These are phyloP conservation scores for Erpornis zantholeuca DNA, from an alignment of 2,113 vertebrate genomes.

Conservation along the genomic window DNA sequence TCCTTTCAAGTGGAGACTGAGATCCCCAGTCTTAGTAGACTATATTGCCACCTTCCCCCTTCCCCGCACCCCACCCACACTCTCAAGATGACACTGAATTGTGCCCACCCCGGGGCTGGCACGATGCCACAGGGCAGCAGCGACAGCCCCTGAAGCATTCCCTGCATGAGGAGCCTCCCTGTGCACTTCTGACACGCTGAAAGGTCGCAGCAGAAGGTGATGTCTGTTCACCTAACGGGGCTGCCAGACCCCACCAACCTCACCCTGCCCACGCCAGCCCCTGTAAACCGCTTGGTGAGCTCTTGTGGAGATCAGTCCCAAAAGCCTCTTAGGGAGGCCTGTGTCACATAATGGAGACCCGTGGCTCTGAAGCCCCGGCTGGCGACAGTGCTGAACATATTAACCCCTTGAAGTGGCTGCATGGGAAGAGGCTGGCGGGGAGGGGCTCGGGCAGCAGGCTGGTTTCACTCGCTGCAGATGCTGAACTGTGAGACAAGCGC, in stretches of 20 bases:
- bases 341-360: background rate
- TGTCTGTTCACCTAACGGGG: background rate
- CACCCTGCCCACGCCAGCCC: conserved; percentile 26
- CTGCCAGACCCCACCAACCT: background rate
- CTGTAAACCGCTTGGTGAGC: background rate
- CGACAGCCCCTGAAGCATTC: background rate
- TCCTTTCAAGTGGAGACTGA: background rate
- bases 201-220: background rate
- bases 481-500: background rate
- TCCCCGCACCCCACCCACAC: background rate
- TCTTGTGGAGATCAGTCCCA: background rate
- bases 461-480: background rate
- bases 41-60: background rate
- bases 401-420: conserved; percentile 1
- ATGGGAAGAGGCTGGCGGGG: background rate
- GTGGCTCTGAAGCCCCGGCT: background rate
- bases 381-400: background rate
- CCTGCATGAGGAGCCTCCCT: background rate
- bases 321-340: conserved; percentile 26
- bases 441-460: background rate
- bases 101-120: background rate
- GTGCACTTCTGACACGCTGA: background rate
- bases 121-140: background rate
- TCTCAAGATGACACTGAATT: background rate
- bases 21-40: background rate